Base-by-base conservation (phyloP, 2,113 vertebrate genomes). In the Lanius ludovicianus region DNA sequence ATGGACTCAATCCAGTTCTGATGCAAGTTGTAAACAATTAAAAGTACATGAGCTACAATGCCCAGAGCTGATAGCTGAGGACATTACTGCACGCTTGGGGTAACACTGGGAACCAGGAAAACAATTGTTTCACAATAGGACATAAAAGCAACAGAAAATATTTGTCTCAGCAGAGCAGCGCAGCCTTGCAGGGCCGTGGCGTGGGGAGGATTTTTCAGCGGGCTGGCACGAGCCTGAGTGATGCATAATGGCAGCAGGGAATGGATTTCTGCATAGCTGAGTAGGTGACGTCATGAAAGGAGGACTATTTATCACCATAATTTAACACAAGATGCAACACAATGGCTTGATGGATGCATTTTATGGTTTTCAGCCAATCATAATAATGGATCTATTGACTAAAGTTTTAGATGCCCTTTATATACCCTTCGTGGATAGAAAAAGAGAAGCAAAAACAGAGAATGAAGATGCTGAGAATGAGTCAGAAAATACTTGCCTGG, bases 301-400 rank as follows among this genome's bases (percentile, higher is more conserved):
- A 96, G 96, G 96, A 94, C 97, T 97, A 98, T 98, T 98, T 98
- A 98, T 98, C 98, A 98, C 95, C 96, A 84, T 98, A 98, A 98
- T 98, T 98, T 98, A 98, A 93, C 97, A 97, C 94, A 89, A 98
- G 97, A 97, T 98, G 96, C 97, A 98, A 95, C 96, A 97, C 95
- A 97, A 89, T 96, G 96, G 59, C 96, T 98, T 98, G 98, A 98
- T 98, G 97, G 96, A 98, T 98, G 97, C 97, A 94, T 98, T 98
- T 98, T 98, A 98, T 97, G 97, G 97, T 98, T 98, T 98, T 96
- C 97, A 98, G 97, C 97, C 98, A 98, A 98, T 98, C 98, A 98
- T 97, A 98, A 98, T 98, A 98, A 98, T 98, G 97, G 98, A 95
- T 96, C 97, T 98, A 98, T 98, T 98, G 98, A 98, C 97, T 98